These are phyloP conservation scores for Axea sp. DNA, from an alignment of 2,888 invertebrate species.

Conservation along the genomic window DNA sequence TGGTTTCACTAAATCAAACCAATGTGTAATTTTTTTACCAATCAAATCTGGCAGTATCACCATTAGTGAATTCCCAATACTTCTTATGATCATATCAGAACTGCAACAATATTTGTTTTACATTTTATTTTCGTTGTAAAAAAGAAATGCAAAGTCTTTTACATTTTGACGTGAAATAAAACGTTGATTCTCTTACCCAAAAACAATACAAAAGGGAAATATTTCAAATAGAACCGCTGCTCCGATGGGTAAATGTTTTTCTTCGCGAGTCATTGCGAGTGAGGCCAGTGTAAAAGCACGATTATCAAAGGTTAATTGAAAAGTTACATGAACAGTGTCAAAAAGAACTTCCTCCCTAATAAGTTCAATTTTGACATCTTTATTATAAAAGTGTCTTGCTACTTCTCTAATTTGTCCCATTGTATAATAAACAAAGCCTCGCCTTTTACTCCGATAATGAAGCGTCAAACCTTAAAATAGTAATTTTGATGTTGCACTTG, in stretches of 20 bases:
- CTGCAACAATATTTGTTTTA: no score
- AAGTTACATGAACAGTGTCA: conserved; percentile 95
- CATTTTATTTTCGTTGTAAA: no score
- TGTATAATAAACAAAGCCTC: conserved; percentile 97
- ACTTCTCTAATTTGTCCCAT: conserved; percentile 98
- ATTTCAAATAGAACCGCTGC: conserved; percentile 96
- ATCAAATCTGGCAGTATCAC: conserved; percentile 92
- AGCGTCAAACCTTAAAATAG: conserved; percentile 94
- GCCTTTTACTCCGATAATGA: conserved; percentile 94
- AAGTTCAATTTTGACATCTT: conserved; percentile 95
- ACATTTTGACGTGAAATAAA: no score
- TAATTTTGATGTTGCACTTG: no score
- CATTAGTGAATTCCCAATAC: conserved; percentile 94
- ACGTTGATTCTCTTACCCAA: conserved; percentile 85
- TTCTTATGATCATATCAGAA: conserved; percentile 91
- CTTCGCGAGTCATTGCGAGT: conserved; percentile 91
- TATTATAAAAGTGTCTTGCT: conserved; percentile 95
- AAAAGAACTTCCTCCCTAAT: conserved; percentile 92
- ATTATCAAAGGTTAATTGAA: conserved; percentile 96
- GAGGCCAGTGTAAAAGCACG: conserved; percentile 92
- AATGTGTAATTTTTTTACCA: conserved; percentile 93
- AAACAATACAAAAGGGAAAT: conserved; percentile 98
- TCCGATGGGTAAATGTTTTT: conserved; percentile 92
- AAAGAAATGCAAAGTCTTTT: no score
- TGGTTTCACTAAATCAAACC: conserved; percentile 95